A percentile compares a stretch with the other conserved stretches of the same genome.
These are phyloP conservation scores for Cephus pulcher DNA, from an alignment of 2,888 invertebrate genomes.

Conservation along the genomic window DNA sequence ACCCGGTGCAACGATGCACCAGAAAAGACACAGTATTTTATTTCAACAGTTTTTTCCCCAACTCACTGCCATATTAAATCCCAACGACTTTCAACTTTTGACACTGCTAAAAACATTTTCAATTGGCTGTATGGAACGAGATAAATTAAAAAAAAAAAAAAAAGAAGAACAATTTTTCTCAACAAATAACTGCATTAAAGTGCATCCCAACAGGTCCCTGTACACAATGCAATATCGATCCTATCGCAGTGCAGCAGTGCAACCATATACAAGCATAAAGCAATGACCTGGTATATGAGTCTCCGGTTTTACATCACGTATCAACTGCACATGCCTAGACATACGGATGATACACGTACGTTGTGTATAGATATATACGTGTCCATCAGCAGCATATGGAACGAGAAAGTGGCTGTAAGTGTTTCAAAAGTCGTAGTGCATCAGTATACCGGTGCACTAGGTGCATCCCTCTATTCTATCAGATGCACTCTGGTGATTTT, in stretches of 20 bases:
- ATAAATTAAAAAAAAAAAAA: neutral
- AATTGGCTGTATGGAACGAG: neutral
- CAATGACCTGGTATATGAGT: neutral
- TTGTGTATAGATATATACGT: neutral
- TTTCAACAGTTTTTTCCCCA: neutral
- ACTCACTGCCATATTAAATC: neutral
- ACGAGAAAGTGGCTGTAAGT: neutral
- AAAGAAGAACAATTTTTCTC: neutral
- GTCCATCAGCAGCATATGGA: constrained; percentile 26
- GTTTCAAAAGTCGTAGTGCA: neutral
- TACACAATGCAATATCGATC: neutral
- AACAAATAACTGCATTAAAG: neutral
- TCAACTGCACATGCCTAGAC: neutral
- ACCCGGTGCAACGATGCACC: neutral
- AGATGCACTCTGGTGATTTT: neutral
- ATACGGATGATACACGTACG: too few relatives aligned
- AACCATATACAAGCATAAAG: neutral
- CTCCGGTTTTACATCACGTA: neutral
- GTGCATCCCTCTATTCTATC: neutral
- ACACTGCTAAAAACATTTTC: neutral
- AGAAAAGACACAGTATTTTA: neutral
- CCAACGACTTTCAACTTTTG: neutral
- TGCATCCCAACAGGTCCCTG: neutral
- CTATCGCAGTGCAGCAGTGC: neutral
- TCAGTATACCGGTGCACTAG: neutral